These are phyloP conservation scores for Lithobates sylvaticus DNA, from an alignment of 2,797 vertebrate species.

Conservation along the genomic window DNA sequence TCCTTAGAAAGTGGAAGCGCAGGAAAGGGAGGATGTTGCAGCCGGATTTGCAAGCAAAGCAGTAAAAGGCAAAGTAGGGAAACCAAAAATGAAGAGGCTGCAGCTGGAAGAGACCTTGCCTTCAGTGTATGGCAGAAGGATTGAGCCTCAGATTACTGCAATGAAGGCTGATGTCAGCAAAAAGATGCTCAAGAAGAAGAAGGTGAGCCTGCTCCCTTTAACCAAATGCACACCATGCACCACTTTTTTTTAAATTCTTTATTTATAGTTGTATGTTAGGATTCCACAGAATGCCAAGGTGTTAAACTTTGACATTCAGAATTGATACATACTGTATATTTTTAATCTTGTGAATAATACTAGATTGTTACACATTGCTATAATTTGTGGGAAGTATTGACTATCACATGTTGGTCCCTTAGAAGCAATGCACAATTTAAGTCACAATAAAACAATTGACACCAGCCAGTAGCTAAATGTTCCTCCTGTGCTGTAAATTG, in stretches of 20 bases:
- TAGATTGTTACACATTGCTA: too few relatives aligned
- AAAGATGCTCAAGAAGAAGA: constrained; percentile 93
- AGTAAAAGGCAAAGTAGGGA: constrained; percentile 96
- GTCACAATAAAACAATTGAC: neutral
- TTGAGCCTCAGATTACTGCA: constrained; percentile 89
- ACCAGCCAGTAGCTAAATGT: neutral
- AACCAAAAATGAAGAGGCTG: constrained; percentile 93
- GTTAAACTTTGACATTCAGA: too few relatives aligned
- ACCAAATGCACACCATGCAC: neutral
- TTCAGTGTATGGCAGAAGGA: constrained; percentile 89
- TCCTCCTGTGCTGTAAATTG: neutral
- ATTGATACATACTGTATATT: too few relatives aligned
- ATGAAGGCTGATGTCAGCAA: constrained; percentile 92
- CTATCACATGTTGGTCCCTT: too few relatives aligned
- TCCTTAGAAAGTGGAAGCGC: constrained; percentile 87
- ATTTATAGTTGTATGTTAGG: too few relatives aligned
- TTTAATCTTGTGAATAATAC: too few relatives aligned
- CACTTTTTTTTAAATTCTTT: too few relatives aligned
- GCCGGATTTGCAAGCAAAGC: constrained; percentile 85
- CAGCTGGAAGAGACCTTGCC: constrained; percentile 95
- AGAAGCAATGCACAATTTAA: too few relatives aligned
- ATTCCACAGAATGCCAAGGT: too few relatives aligned
- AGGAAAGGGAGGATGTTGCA: constrained; percentile 87
- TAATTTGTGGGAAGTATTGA: too few relatives aligned
- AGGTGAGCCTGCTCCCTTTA: constrained; percentile 76